These are phyloP conservation scores for Chrysomela aeneicollis DNA, from an alignment of 2,888 invertebrate genomes.

Conservation along the genomic window DNA sequence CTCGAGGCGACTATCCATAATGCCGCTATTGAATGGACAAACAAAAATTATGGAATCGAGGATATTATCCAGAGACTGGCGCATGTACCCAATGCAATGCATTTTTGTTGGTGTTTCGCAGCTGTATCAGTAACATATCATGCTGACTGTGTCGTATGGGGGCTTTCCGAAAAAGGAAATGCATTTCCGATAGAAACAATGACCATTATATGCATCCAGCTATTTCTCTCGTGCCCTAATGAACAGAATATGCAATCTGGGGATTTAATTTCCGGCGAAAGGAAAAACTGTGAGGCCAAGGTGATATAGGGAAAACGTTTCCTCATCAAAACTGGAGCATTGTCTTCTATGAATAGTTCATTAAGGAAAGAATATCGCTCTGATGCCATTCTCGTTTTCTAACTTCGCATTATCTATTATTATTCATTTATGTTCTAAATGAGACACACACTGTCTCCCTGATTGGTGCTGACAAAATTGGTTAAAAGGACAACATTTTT, in stretches of 20 bases:
- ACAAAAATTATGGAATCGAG: too few relatives aligned
- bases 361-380: too few relatives aligned
- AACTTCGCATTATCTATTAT: too few relatives aligned
- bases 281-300: neutral
- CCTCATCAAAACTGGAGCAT: neutral
- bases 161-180: neutral
- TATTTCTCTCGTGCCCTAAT: neutral
- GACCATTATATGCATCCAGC: neutral
- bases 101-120: neutral
- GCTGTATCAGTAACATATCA: neutral
- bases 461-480: too few relatives aligned
- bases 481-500: too few relatives aligned
- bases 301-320: neutral
- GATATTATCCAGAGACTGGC: too few relatives aligned
- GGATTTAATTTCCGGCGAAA: neutral
- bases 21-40: too few relatives aligned
- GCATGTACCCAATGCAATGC: too few relatives aligned
- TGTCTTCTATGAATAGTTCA: neutral
- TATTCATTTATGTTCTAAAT: too few relatives aligned
- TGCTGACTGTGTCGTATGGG: neutral
- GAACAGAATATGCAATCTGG: neutral
- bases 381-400: too few relatives aligned
- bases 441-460: too few relatives aligned
- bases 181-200: neutral
- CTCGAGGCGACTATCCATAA: too few relatives aligned